A percentile compares a stretch with the other conserved stretches of the same genome.
These are phyloP conservation scores for Aphelenchoides avenae DNA, from an alignment of 1,140 invertebrate genomes.

Conservation along the genomic window DNA sequence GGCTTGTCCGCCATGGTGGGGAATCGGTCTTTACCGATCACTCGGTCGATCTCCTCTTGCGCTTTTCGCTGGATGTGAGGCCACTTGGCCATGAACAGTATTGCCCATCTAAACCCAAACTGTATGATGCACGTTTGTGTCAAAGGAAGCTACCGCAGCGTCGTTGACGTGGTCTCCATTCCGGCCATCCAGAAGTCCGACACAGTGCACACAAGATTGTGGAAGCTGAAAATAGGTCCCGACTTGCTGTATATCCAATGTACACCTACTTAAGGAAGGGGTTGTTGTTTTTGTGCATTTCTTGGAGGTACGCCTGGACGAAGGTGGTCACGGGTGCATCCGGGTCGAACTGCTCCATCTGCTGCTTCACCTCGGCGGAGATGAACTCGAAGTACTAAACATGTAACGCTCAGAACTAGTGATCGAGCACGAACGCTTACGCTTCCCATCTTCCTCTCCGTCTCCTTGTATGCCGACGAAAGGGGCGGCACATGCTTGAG, in stretches of 20 bases:
- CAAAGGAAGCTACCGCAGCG: background rate
- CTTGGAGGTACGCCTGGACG: slow-evolving; percentile 2
- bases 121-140: background rate
- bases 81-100: slow-evolving; percentile 4
- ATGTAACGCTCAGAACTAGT: background rate
- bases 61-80: slow-evolving; percentile 10
- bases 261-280: background rate
- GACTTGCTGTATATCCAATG: background rate
- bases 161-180: slow-evolving; percentile 8
- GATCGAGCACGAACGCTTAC: too few species aligned
- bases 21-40: slow-evolving; percentile 1
- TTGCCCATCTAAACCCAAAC: background rate
- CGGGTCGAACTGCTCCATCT: background rate
- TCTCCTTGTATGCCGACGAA: background rate
- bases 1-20: slow-evolving; percentile 5
- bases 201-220: slow-evolving; percentile 2
- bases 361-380: background rate
- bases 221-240: background rate
- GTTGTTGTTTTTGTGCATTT: background rate
- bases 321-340: background rate
- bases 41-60: background rate
- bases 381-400: slow-evolving; percentile 3
- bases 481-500: background rate
- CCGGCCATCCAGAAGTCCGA: slow-evolving; percentile 11
- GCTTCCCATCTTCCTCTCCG: background rate